Evolutionary conservation across 1,140 invertebrate species (phyloP).

Genomic region (Parasteatoda tepidariorum): DNA sequence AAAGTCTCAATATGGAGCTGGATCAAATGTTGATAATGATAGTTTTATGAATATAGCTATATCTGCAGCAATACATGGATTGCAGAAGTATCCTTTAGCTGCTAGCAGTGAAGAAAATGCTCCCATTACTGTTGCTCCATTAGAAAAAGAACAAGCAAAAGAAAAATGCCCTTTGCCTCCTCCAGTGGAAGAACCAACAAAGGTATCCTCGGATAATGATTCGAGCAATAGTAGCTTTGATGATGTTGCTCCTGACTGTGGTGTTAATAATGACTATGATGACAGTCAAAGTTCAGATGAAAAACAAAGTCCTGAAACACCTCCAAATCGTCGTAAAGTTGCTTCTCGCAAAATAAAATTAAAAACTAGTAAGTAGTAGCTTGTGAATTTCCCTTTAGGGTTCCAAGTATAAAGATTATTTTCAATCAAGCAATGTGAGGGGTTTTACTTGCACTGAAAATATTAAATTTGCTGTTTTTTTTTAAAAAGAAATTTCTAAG

Average conservation of each 20-base stretch:
- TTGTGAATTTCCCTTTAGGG: not conserved
- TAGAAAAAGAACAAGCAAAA: constrained; percentile 49
- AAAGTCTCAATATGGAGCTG: constrained; percentile 69
- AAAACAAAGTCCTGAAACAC: not conserved
- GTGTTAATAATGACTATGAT: constrained; percentile 23
- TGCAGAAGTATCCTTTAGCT: constrained; percentile 62
- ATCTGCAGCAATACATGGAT: constrained; percentile 67
- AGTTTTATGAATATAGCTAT: constrained; percentile 69
- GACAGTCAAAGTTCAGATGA: constrained; percentile 40
- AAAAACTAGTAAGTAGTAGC: constrained; percentile 32
- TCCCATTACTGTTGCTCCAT: constrained; percentile 51
- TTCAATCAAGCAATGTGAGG: not conserved
- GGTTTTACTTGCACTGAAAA: not conserved
- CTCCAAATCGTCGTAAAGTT: constrained; percentile 11
- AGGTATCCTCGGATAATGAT: constrained; percentile 19
- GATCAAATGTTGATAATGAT: constrained; percentile 66
- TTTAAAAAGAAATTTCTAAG: not conserved
- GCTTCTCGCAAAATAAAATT: constrained; percentile 11
- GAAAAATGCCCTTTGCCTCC: constrained; percentile 25
- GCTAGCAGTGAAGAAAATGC: constrained; percentile 41
- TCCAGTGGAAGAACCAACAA: not conserved
- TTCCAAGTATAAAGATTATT: not conserved
- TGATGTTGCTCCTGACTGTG: constrained; percentile 14
- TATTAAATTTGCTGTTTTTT: not conserved
- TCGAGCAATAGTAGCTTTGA: constrained; percentile 53